Evolutionary conservation across 2,888 invertebrate species (phyloP).

Genomic region (Ectemnius continuus): DNA sequence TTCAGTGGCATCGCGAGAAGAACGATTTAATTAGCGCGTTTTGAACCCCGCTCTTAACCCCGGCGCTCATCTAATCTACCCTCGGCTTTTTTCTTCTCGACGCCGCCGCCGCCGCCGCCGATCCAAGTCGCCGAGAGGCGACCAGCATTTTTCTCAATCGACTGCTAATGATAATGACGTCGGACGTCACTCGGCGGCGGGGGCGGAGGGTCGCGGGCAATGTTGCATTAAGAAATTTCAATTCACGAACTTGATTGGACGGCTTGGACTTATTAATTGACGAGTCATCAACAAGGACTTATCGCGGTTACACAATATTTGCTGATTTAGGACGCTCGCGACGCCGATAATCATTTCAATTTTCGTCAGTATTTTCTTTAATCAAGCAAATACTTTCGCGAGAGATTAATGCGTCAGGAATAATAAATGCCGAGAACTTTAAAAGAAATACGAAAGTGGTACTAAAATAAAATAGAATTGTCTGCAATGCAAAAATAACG

Average conservation of each 20-base stretch:
- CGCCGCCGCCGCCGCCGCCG: background rate
- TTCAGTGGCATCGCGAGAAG: slow-evolving; percentile 15
- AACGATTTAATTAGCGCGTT: slow-evolving; percentile 48
- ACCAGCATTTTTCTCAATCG: slow-evolving; percentile 19
- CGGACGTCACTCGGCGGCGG: slow-evolving; percentile 48
- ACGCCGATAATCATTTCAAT: slow-evolving; percentile 14
- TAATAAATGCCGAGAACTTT: too few relatives aligned
- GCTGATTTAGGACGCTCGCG: slow-evolving; percentile 10
- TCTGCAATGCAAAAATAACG: too few relatives aligned
- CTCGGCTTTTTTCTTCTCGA: slow-evolving; percentile 14
- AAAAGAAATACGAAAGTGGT: too few relatives aligned
- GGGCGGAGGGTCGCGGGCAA: slow-evolving; percentile 45
- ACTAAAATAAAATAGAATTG: too few relatives aligned
- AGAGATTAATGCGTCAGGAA: background rate
- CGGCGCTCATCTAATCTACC: slow-evolving; percentile 44
- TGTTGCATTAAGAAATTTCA: slow-evolving; percentile 60
- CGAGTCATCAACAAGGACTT: slow-evolving; percentile 27
- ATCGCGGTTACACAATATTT: slow-evolving; percentile 46
- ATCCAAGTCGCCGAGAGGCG: slow-evolving; percentile 20
- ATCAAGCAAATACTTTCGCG: too few relatives aligned
- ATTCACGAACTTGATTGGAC: slow-evolving; percentile 44
- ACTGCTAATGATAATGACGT: slow-evolving; percentile 47
- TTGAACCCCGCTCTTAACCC: slow-evolving; percentile 43
- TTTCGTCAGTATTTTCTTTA: background rate
- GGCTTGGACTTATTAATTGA: slow-evolving; percentile 51